Evolutionary conservation across 2,113 vertebrate genomes (phyloP).

Genomic region (Tautogolabrus adspersus): DNA sequence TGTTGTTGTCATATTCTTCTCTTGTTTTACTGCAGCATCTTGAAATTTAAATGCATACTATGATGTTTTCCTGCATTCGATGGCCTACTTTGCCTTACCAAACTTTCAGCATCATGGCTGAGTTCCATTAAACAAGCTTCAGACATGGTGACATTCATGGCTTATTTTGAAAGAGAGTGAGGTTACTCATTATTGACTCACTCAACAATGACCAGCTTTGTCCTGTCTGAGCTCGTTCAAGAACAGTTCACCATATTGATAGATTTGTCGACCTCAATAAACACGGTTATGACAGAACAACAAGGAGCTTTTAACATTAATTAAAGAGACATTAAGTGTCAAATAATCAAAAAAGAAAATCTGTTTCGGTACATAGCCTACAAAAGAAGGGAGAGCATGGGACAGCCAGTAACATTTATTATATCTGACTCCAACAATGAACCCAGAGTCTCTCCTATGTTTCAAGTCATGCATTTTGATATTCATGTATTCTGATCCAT

Average conservation of each 20-base stretch:
- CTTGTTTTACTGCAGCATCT: constrained; percentile 58
- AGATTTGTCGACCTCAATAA: constrained; percentile 50
- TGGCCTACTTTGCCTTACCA: constrained; percentile 68
- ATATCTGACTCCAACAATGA: constrained; percentile 4
- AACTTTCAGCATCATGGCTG: constrained; percentile 24
- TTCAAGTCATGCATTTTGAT: constrained; percentile 46
- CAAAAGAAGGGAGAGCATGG: neutral
- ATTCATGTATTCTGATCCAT: constrained; percentile 66
- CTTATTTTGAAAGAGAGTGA: constrained; percentile 40
- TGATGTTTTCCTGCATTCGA: constrained; percentile 48
- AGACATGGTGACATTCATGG: constrained; percentile 24
- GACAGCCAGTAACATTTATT: constrained; percentile 27
- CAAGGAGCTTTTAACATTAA: constrained; percentile 19
- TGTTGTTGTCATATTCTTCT: constrained; percentile 54
- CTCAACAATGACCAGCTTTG: constrained; percentile 44
- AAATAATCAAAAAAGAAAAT: constrained; percentile 23
- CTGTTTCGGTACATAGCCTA: neutral
- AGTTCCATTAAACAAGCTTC: constrained; percentile 31
- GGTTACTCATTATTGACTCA: constrained; percentile 24
- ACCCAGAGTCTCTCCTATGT: constrained; percentile 26
- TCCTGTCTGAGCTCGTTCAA: constrained; percentile 23
- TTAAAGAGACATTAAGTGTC: constrained; percentile 17
- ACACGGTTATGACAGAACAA: constrained; percentile 35
- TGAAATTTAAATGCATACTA: constrained; percentile 65
- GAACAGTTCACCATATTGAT: constrained; percentile 56